phyloP scores from a whole-genome alignment of 2,113 vertebrate genomes.

The Anarrhichthys ocellatus region DNA sequence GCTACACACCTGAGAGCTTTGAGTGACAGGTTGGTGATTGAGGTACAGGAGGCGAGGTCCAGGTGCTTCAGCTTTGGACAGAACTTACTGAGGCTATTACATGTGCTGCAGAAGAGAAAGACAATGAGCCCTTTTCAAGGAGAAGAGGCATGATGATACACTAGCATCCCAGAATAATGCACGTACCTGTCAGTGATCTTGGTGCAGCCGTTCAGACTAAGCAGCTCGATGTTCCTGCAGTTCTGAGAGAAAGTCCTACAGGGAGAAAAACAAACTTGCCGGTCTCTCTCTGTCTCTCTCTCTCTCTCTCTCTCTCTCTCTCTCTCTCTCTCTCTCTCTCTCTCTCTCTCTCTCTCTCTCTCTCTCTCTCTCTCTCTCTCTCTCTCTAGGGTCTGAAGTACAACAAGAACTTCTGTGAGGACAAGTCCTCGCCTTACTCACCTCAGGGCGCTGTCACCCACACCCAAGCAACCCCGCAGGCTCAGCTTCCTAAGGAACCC shows the following conservation, averaged over 20 bases:
- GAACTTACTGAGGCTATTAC: slow-evolving; percentile 98
- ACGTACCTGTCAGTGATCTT: slow-evolving; percentile 97
- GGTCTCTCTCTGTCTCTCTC: no score
- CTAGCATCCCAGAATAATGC: not conserved
- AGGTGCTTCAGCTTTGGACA: slow-evolving; percentile 98
- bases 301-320: not conserved
- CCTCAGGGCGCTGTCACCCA: slow-evolving; percentile 97
- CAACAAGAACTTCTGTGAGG: not conserved
- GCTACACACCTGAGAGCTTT: slow-evolving; percentile 93
- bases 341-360: no score
- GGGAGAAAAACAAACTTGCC: slow-evolving; percentile 23
- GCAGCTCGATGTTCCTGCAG: slow-evolving; percentile 97
- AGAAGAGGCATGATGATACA: not conserved
- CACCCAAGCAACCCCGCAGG: slow-evolving; percentile 93
- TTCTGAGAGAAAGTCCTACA: slow-evolving; percentile 96
- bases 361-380: not conserved
- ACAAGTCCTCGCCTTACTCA: slow-evolving; percentile 60
- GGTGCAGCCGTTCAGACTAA: slow-evolving; percentile 97
- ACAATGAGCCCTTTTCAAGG: not conserved
- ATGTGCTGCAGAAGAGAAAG: slow-evolving; percentile 86
- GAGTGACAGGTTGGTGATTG: slow-evolving; percentile 98
- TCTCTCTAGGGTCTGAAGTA: not conserved
- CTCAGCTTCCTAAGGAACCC: slow-evolving; percentile 96
- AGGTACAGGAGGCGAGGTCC: slow-evolving; percentile 96
- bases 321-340: not conserved